phyloP scores from a whole-genome alignment of 2,797 vertebrate species.

The Gymnodraco acuticeps region DNA sequence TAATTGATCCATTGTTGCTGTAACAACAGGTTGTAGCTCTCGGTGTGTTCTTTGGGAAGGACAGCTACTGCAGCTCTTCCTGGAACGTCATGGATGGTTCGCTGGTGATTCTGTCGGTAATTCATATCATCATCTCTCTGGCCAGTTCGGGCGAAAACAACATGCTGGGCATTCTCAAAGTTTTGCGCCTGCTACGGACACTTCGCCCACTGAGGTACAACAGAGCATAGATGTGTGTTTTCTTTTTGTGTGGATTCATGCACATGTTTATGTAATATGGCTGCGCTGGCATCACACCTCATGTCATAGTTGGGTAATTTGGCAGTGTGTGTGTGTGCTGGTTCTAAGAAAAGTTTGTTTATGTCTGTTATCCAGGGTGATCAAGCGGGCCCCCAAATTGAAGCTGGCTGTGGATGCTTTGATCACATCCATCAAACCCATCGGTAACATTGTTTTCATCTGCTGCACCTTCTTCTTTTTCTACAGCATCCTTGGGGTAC shows the following conservation, averaged over 20 bases:
- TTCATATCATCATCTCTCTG: slow-evolving; percentile 88
- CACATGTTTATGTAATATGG: background rate
- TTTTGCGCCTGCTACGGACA: slow-evolving; percentile 88
- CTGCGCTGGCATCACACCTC: background rate
- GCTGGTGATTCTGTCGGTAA: slow-evolving; percentile 89
- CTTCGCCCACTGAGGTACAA: slow-evolving; percentile 89
- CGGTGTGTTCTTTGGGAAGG: slow-evolving; percentile 87
- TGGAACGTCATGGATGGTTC: slow-evolving; percentile 92
- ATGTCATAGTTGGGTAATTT: background rate
- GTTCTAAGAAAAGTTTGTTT: background rate
- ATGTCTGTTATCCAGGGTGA: slow-evolving; percentile 83
- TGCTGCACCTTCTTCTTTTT: slow-evolving; percentile 92
- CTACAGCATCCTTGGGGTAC: slow-evolving; percentile 92
- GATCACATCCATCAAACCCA: slow-evolving; percentile 90
- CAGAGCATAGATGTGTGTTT: background rate
- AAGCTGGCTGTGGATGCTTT: slow-evolving; percentile 93
- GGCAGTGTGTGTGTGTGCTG: background rate
- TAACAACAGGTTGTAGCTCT: slow-evolving; percentile 87
- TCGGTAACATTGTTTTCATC: slow-evolving; percentile 91
- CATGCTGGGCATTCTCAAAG: slow-evolving; percentile 89
- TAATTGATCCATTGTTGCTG: background rate
- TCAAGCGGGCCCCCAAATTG: slow-evolving; percentile 90
- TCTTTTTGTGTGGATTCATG: background rate
- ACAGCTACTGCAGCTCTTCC: slow-evolving; percentile 88
- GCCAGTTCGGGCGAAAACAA: slow-evolving; percentile 82